Evolutionary conservation across 2,888 invertebrate genomes (phyloP).

Genomic region (Bruchidius siliquastri): DNA sequence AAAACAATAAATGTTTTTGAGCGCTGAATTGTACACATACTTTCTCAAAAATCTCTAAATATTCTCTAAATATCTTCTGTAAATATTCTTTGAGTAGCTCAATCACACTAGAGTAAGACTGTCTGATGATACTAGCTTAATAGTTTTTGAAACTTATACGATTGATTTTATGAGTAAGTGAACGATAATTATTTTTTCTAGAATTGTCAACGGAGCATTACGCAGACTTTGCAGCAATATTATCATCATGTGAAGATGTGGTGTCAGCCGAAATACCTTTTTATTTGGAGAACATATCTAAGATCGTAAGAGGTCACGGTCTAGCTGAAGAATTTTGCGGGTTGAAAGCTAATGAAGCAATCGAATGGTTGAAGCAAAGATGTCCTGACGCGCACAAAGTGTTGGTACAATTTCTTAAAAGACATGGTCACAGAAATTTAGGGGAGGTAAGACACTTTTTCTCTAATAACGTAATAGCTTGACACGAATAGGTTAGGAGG

Average conservation of each 20-base stretch:
- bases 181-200: slow-evolving; percentile 8
- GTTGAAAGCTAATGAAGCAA: slow-evolving; percentile 49
- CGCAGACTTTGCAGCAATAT: slow-evolving; percentile 63
- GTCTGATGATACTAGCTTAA: no score
- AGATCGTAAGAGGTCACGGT: slow-evolving; percentile 34
- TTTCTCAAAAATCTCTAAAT: no score
- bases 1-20: no score
- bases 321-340: slow-evolving; percentile 48
- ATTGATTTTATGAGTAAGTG: no score
- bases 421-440: slow-evolving; percentile 67
- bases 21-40: no score
- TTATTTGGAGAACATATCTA: slow-evolving; percentile 35
- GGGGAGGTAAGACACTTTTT: slow-evolving; percentile 52
- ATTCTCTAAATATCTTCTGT: no score
- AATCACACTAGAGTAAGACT: no score
- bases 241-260: slow-evolving; percentile 64
- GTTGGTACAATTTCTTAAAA: slow-evolving; percentile 57
- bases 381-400: slow-evolving; percentile 47
- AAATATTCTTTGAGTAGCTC: no score
- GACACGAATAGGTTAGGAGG: no score
- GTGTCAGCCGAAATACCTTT: slow-evolving; percentile 68
- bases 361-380: slow-evolving; percentile 57
- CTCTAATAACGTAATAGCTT: not conserved
- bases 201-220: slow-evolving; percentile 58
- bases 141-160: no score